These are phyloP conservation scores for Polyodon spathula DNA, from an alignment of 2,113 vertebrate species.

Conservation along the genomic window DNA sequence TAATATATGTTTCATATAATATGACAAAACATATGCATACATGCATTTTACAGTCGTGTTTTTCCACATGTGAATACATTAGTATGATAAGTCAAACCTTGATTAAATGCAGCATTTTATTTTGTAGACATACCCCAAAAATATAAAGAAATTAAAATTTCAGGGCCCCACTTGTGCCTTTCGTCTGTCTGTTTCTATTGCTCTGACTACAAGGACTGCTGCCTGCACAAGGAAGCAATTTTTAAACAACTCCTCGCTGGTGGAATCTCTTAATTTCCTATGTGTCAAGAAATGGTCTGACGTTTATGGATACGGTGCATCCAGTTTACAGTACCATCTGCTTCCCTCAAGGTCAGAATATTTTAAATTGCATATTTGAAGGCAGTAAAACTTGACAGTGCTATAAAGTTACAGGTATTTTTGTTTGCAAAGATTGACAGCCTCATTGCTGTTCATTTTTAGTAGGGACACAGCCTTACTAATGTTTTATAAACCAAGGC, in stretches of 20 bases:
- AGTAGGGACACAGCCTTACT: not conserved
- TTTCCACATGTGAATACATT: too few species aligned
- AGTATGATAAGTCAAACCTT: too few species aligned
- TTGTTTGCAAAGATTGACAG: not conserved
- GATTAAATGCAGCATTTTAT: not conserved
- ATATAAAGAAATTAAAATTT: too few species aligned
- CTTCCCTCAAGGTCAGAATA: not conserved
- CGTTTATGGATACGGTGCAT: not conserved
- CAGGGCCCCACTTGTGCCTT: not conserved
- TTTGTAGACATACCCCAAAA: not conserved
- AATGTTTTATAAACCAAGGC: not conserved
- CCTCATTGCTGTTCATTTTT: not conserved
- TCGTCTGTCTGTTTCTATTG: not conserved
- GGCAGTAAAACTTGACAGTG: slow-evolving; percentile 2
- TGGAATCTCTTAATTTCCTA: not conserved
- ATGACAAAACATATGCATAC: too few species aligned
- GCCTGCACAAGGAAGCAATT: not conserved
- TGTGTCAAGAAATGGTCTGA: slow-evolving; percentile 6
- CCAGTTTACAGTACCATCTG: slow-evolving; percentile 1
- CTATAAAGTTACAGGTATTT: not conserved
- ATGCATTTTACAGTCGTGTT: too few species aligned
- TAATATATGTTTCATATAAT: too few species aligned
- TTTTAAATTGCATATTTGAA: slow-evolving; percentile 1
- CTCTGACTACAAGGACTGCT: not conserved
- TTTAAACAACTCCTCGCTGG: not conserved